Conservation (phyloP, 2,797 vertebrate genomes). For the Malacoraja senta region DNA sequence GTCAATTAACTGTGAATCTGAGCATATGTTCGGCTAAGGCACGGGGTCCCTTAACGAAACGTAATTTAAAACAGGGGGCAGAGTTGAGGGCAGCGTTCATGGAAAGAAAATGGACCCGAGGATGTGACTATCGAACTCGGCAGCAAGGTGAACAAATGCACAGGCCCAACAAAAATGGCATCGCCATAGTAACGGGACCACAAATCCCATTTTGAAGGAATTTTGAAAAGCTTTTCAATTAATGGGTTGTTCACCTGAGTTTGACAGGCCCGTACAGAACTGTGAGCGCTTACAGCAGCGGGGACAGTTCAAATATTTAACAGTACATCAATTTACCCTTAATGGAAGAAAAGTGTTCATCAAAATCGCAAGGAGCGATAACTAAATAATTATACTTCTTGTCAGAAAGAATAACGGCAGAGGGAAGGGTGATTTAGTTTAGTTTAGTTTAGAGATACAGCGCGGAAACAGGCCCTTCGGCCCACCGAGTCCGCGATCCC, state of each 20-base stretch:
- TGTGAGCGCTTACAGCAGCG: not conserved
- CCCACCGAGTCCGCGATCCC: no score
- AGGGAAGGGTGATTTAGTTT: not conserved
- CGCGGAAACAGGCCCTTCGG: no score
- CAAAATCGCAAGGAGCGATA: not conserved
- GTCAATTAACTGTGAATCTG: not conserved
- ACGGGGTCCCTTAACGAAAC: not conserved
- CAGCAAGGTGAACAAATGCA: not conserved
- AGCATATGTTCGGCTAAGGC: not conserved
- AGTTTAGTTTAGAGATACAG: no score
- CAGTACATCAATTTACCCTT: not conserved
- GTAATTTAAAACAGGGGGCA: not conserved
- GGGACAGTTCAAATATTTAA: slow-evolving; percentile 6
- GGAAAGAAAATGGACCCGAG: not conserved
- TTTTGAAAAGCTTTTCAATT: not conserved
- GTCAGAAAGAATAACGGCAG: not conserved
- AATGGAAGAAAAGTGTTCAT: not conserved
- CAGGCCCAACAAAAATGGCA: not conserved
- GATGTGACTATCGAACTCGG: not conserved
- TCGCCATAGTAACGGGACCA: not conserved
- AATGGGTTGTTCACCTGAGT: slow-evolving; percentile 9
- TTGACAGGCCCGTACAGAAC: not conserved
- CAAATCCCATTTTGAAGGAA: not conserved
- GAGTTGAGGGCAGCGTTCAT: not conserved
- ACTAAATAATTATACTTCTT: not conserved